Evolutionary conservation across 2,113 vertebrate species (phyloP), one percentile per base, ranked within the genome.

Genomic region (Mormyrus lacerda): DNA sequence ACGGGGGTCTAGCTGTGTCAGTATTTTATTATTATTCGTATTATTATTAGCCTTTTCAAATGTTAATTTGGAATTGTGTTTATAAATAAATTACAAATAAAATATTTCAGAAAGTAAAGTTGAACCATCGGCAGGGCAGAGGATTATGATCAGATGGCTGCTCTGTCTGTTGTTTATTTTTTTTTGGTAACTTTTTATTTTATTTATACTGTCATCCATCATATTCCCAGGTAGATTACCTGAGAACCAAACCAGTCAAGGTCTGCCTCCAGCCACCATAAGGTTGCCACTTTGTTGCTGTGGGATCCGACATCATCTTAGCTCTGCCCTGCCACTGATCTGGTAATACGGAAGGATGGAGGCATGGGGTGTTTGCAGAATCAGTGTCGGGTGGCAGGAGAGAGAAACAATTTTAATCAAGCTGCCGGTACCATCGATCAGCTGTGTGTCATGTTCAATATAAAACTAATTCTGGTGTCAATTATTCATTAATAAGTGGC

Each of bases 401-500:
- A 93, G 91, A 92, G 92, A 86, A 91, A 89, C 50, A 89, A 89
- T 93, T 93, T 94, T 91, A 93, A 94, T 93, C 92, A 92, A 86
- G 90, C 91, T 85, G 93, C 92, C 91, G 92, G 87, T 85, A 87
- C 83, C 91, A 95, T 94, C 92, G 93, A 95, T 94, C 91, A 84
- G 87, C 91, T 91, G 92, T 92, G 89, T 94, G 91, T 92, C 93
- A 82, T 90, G 91, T 93, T 96, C 93, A 91, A 95, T 96, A 95
- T 92, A 93, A 95, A 95, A 93, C 93, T 93, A 95, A 95, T 96
- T 95, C 93, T 8, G 85, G 91, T 95, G 94, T 94, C 94, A 93
- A 95, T 96, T 94, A 93, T 91, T 94, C 93, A 95, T 96, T 95
- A 96, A 96, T 96, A 95, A 94, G 95, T 94, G 94, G 93, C 92